Evolutionary conservation across 2,797 vertebrate genomes (phyloP).

Genomic region (Leuciscus waleckii): DNA sequence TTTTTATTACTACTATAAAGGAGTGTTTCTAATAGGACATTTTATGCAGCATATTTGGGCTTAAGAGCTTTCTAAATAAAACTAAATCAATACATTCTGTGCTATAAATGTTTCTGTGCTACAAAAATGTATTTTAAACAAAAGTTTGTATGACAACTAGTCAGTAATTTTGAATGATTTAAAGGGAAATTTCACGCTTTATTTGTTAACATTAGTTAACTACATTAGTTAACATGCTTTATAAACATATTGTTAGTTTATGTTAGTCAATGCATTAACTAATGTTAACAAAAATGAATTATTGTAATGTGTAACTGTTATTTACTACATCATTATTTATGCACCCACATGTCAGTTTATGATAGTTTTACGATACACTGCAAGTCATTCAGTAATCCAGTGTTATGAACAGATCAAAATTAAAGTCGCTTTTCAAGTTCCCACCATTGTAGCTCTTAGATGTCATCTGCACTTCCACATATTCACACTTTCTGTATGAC

Average conservation of each 20-base stretch:
- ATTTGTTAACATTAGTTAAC: neutral
- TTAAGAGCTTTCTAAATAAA: neutral
- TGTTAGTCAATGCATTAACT: neutral
- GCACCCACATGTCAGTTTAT: neutral
- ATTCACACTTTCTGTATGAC: neutral
- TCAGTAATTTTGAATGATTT: neutral
- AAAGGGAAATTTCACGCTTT: neutral
- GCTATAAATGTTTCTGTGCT: neutral
- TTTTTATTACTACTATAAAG: constrained; percentile 3
- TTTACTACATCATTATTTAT: neutral
- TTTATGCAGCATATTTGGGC: neutral
- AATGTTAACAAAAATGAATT: neutral
- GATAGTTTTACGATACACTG: too few species aligned
- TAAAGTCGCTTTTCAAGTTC: too few species aligned
- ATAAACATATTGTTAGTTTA: neutral
- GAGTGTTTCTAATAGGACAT: neutral
- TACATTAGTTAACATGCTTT: neutral
- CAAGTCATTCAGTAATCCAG: too few species aligned
- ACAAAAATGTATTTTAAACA: neutral
- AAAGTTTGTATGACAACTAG: neutral
- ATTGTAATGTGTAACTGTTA: neutral
- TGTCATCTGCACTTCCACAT: neutral
- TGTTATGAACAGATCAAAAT: too few species aligned
- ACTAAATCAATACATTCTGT: neutral
- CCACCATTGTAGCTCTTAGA: neutral